Evolutionary conservation across 1,140 invertebrate species (phyloP), one percentile per base, ranked within the genome.

Genomic region (Heliconius melpomene): DNA sequence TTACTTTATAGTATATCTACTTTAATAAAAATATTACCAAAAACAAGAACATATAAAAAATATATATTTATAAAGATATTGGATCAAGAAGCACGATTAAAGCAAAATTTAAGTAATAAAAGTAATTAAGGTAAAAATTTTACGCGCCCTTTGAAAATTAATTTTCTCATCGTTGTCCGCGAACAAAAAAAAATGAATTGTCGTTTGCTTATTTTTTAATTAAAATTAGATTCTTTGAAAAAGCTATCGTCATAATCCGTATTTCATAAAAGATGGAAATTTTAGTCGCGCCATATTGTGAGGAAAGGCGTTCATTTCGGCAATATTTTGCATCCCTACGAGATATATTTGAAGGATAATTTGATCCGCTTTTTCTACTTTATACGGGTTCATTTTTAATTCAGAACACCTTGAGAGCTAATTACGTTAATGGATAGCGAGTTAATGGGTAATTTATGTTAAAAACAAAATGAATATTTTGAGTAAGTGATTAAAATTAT

Each of bases 201-300:
- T 66, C 60, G 26, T 66, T 72, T 77, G 76, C 66, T 77, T 77
- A 93, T 86, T 93, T 93, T 93, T 94, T 93, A 94, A 93, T 94
- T 93, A 94, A 94, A 94, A 91, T 93, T 93, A 91, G 88, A 92
- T 93, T 91, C 89, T 89, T 90, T 83, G 87, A 89, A 92, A 91
- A 86, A 86, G 87, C 88, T 88, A 83, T 84, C 88, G 86, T 84
- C 85, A 86, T 91, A 90, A 91, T 93, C 90, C 86, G 87, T 90
- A 92, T 93, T 93, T 94, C 90, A 93, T 93, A 91, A 94, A 93
- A 94, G 91, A 94, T 94, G 93, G 92, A 93, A 93, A 94, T 94
- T 91, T 85, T 90, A 93, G 90, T 88, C 88, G 93, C 93, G 89
- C 92, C 93, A 93, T 94, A 94, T 94, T 94, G 93, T 90, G 89